A percentile compares a stretch with the other conserved stretches of the same genome.
These are phyloP conservation scores for Misgurnus anguillicaudatus DNA, from an alignment of 2,113 vertebrate genomes.

Conservation along the genomic window DNA sequence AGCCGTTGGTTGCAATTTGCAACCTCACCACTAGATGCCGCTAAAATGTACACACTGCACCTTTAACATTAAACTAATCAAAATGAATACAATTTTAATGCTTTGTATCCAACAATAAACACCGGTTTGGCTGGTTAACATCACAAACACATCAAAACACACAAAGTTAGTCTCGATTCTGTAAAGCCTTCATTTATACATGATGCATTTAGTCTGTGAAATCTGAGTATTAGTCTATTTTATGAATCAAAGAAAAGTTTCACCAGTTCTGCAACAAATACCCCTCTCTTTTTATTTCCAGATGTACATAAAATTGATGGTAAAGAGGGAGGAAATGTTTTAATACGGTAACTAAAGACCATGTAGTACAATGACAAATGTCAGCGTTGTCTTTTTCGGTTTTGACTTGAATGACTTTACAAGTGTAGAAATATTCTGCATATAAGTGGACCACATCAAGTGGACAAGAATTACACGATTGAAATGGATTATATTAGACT, in stretches of 20 bases:
- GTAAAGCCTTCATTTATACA: constrained; percentile 47
- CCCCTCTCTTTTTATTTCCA: not conserved
- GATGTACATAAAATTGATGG: not conserved
- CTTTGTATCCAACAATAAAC: constrained; percentile 49
- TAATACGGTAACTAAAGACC: constrained; percentile 4
- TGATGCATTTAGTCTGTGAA: constrained; percentile 2
- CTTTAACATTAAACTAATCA: not conserved
- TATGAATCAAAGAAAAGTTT: not conserved
- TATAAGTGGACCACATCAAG: constrained; percentile 46
- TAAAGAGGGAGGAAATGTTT: not conserved
- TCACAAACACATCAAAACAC: constrained; percentile 56
- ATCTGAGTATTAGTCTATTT: not conserved
- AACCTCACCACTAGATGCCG: no score
- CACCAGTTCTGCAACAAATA: not conserved
- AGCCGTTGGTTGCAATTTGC: no score
- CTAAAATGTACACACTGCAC: no score
- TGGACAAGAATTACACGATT: constrained; percentile 76
- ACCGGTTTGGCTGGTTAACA: constrained; percentile 45
- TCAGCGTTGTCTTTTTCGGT: constrained; percentile 1
- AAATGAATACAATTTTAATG: constrained; percentile 31
- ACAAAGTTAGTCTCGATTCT: constrained; percentile 45
- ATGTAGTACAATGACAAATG: constrained; percentile 14
- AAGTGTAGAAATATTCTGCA: constrained; percentile 38
- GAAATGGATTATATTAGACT: constrained; percentile 82
- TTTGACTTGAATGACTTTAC: constrained; percentile 23